Evolutionary conservation across 2,888 invertebrate species (phyloP), one percentile per base, ranked within the genome.

Genomic region (Lottia gigantea): DNA sequence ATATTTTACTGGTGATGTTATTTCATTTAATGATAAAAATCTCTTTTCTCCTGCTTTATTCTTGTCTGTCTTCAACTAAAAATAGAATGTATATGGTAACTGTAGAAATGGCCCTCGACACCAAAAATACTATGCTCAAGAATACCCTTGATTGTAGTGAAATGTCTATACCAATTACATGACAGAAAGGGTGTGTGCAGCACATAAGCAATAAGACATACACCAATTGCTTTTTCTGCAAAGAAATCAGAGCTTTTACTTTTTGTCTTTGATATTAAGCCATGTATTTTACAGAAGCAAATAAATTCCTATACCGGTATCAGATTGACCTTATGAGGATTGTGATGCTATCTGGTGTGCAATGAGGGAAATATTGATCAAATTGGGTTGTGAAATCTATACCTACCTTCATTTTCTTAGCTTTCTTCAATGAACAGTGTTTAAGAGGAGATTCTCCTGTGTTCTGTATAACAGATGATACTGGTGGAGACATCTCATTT

Each of bases 31-130:
- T 16, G 72, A 66, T 47, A 72, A 68, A 63, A 74, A 74, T 46
- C 74, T 49, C 31, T 74, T 70, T 61, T 71, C 68, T 23, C 72
- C 72, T 40, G 72, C 64, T 67, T 74, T 74, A 62, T 68, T 70
- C n/a, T 61, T 49, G 45, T 68, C 66, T 16, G 70, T 72, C 61
- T 74, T 74, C 16, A 74, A 49, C 74, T 74, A 62, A 49, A n/a
- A 74, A 66, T n/a, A 63, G 26, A 69, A 67, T 11, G 15, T 31
- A 4, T 31, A n/a, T n/a, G n/a, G n/a, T n/a, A n/a, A n/a, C n/a
- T n/a, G n/a, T n/a, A n/a, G n/a, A n/a, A n/a, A n/a, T n/a, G 31
- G 2, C 31, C 31, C 31, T 6, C 2, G 31, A 31, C 31, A 31
- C 31, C 31, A 31, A 3, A 31, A 31, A 31, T 2, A 31, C 31